These are phyloP conservation scores for Drosophila villosipedis DNA, from an alignment of 2,888 invertebrate species.

Conservation along the genomic window DNA sequence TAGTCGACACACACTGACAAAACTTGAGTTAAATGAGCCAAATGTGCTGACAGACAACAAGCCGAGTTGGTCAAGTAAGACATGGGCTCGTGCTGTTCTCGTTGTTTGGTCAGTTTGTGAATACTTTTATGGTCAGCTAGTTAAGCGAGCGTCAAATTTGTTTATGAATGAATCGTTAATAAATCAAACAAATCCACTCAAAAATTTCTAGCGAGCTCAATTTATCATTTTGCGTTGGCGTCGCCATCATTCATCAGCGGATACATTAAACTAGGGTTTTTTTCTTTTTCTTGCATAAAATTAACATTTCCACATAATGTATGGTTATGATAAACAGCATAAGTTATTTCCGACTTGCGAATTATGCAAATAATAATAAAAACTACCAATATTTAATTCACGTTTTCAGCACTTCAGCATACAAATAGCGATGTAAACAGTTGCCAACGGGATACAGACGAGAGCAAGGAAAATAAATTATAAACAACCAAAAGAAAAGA, in stretches of 20 bases:
- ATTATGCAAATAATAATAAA: conserved; percentile 18
- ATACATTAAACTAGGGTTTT: conserved; percentile 45
- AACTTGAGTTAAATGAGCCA: conserved; percentile 4
- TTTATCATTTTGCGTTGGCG: conserved; percentile 58
- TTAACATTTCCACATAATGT: conserved; percentile 43
- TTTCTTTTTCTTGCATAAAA: conserved; percentile 38
- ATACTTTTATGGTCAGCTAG: conserved; percentile 31
- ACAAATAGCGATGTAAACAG: conserved; percentile 54
- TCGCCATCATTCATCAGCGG: conserved; percentile 55
- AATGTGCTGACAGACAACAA: conserved; percentile 15
- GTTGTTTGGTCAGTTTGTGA: conserved; percentile 34
- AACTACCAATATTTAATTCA: conserved; percentile 39
- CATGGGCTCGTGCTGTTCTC: conserved; percentile 10
- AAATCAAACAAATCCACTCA: conserved; percentile 68
- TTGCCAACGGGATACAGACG: conserved; percentile 23
- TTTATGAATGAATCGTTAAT: conserved; percentile 68
- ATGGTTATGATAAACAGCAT: conserved; percentile 39
- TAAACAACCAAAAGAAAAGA: conserved; percentile 10
- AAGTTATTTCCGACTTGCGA: conserved; percentile 25
- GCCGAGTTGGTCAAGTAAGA: conserved; percentile 26
- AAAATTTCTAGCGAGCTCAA: conserved; percentile 50
- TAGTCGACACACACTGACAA: conserved; percentile 29
- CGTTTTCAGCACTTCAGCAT: conserved; percentile 48
- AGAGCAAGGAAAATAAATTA: conserved; percentile 25
- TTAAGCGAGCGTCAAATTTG: conserved; percentile 53